Conservation (phyloP, 2,888 invertebrate species). For the Zonitis immaculata region DNA sequence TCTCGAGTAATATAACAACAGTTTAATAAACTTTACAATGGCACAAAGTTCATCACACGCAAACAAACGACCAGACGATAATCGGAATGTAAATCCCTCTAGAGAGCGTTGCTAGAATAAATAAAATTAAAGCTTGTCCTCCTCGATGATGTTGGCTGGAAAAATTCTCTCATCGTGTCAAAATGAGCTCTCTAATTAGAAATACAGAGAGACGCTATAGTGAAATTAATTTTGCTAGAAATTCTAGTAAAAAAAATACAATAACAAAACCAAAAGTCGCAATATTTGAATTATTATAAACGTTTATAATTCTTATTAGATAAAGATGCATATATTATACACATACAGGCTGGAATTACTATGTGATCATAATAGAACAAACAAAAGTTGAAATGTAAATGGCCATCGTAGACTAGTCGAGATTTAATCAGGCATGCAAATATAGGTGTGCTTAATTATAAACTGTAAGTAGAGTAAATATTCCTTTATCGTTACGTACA, state of each 20-base stretch:
- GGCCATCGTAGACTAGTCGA: conserved; percentile 43
- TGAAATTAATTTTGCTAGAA: conserved; percentile 12
- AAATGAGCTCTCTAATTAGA: conserved; percentile 28
- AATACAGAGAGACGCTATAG: conserved; percentile 23
- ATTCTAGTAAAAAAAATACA: conserved; percentile 10
- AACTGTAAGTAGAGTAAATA: conserved; percentile 49
- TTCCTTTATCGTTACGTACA: conserved; percentile 47
- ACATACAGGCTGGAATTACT: conserved; percentile 31
- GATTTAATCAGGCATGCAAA: conserved; percentile 49
- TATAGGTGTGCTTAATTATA: conserved; percentile 50
- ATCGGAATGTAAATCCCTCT: conserved; percentile 30
- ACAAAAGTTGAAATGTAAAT: conserved; percentile 46
- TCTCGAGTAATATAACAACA: conserved; percentile 9
- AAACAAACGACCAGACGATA: conserved; percentile 30
- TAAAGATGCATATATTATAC: not conserved
- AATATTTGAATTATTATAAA: not conserved
- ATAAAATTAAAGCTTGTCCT: conserved; percentile 28
- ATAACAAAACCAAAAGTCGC: not conserved
- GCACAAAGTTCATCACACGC: conserved; percentile 29
- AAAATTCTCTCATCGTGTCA: conserved; percentile 6
- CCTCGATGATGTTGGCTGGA: conserved; percentile 9
- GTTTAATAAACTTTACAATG: conserved; percentile 28
- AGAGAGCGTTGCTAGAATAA: conserved; percentile 31
- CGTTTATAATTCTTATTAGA: not conserved
- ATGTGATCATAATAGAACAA: conserved; percentile 43